These are phyloP conservation scores for Dallia pectoralis DNA, from an alignment of 2,797 vertebrate species.

Conservation along the genomic window DNA sequence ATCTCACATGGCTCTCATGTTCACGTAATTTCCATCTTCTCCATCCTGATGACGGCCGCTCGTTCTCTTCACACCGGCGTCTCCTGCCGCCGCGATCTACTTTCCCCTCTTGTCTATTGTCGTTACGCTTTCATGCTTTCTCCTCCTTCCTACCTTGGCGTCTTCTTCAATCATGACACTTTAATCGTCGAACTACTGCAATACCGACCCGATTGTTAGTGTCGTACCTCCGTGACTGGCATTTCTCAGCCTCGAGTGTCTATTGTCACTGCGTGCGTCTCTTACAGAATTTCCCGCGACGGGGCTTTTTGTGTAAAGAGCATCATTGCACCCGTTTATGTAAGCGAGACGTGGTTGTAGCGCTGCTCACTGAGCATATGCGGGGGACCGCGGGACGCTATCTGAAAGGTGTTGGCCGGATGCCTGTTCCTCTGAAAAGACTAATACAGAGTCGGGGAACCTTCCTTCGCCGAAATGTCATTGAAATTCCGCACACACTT, in stretches of 20 bases:
- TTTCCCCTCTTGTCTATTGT: slow-evolving; percentile 19
- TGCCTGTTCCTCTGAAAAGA: slow-evolving; percentile 46
- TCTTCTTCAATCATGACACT: slow-evolving; percentile 52
- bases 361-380: background rate
- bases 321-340: slow-evolving; percentile 41
- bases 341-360: slow-evolving; percentile 31
- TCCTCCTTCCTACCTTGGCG: slow-evolving; percentile 31
- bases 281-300: background rate
- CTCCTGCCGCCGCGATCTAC: background rate
- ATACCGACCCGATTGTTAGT: background rate
- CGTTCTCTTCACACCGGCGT: slow-evolving; percentile 44
- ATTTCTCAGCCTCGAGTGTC: background rate
- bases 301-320: slow-evolving; percentile 32
- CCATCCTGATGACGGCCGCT: slow-evolving; percentile 34
- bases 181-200: slow-evolving; percentile 17
- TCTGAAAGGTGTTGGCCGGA: slow-evolving; percentile 44
- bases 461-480: slow-evolving; percentile 57
- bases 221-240: background rate
- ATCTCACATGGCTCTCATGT: slow-evolving; percentile 24
- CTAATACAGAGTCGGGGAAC: slow-evolving; percentile 44
- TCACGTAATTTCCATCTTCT: slow-evolving; percentile 34
- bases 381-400: background rate
- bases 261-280: too few relatives aligned
- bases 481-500: slow-evolving; percentile 74
- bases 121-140: background rate